These are phyloP conservation scores for Proteles cristata DNA, from an alignment of 2,113 vertebrate species.

Conservation along the genomic window DNA sequence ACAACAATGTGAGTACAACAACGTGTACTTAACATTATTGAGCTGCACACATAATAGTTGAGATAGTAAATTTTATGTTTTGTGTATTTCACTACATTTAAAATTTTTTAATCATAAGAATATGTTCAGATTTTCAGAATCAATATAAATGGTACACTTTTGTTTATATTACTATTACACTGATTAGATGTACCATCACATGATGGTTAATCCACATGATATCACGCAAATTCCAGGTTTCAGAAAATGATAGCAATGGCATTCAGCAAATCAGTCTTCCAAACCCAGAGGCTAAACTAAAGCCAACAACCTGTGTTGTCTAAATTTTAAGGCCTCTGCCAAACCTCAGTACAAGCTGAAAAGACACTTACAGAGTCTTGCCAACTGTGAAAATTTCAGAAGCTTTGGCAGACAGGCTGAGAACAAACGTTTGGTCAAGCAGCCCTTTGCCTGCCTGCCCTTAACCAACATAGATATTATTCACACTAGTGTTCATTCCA, in stretches of 20 bases:
- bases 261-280: neutral
- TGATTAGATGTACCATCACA: neutral
- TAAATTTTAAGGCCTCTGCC: neutral
- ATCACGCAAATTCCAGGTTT: neutral
- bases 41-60: neutral
- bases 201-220: neutral
- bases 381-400: neutral
- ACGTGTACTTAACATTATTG: neutral
- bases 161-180: neutral
- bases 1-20: too few relatives aligned
- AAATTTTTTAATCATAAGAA: neutral
- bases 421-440: neutral
- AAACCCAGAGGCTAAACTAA: neutral
- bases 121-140: neutral
- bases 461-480: neutral
- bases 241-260: neutral
- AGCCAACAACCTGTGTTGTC: neutral
- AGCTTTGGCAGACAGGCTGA: neutral
- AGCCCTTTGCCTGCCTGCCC: neutral
- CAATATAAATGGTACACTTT: neutral
- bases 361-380: neutral
- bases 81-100: neutral
- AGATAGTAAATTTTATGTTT: neutral
- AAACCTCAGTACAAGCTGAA: neutral
- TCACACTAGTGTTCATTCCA: neutral